phyloP scores from a whole-genome alignment of 2,113 vertebrate species.

The Chloropsis cyanopogon region DNA sequence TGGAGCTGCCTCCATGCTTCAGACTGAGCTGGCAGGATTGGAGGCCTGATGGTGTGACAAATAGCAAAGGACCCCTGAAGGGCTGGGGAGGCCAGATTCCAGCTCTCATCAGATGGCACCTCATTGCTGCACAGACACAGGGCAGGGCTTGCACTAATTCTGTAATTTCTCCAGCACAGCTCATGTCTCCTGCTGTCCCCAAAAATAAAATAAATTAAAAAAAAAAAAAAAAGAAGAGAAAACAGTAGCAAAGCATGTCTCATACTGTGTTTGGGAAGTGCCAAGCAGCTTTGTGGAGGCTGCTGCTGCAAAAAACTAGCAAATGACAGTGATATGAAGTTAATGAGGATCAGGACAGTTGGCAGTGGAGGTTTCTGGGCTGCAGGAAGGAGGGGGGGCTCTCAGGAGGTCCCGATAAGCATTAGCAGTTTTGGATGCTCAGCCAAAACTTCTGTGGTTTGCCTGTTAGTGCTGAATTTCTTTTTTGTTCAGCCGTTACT shows the following conservation, averaged over 20 bases:
- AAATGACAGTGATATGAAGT: constrained; percentile 44
- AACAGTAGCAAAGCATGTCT: constrained; percentile 16
- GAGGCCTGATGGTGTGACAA: not conserved
- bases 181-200: not conserved
- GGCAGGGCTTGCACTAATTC: not conserved
- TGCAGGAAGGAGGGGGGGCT: constrained; percentile 19
- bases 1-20: not conserved
- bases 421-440: constrained; percentile 54
- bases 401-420: constrained; percentile 57
- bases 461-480: constrained; percentile 52
- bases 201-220: not conserved
- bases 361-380: constrained; percentile 17
- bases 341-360: constrained; percentile 59
- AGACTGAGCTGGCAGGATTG: not conserved
- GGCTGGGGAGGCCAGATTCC: not conserved
- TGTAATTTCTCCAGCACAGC: not conserved
- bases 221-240: not conserved
- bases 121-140: not conserved
- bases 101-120: not conserved
- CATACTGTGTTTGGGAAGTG: not conserved
- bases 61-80: not conserved
- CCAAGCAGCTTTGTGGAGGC: not conserved
- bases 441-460: constrained; percentile 63
- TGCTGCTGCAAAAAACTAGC: not conserved
- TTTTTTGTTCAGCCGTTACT: constrained; percentile 63